These are phyloP conservation scores for Cephus runcator DNA, from an alignment of 2,888 invertebrate species.

Conservation along the genomic window DNA sequence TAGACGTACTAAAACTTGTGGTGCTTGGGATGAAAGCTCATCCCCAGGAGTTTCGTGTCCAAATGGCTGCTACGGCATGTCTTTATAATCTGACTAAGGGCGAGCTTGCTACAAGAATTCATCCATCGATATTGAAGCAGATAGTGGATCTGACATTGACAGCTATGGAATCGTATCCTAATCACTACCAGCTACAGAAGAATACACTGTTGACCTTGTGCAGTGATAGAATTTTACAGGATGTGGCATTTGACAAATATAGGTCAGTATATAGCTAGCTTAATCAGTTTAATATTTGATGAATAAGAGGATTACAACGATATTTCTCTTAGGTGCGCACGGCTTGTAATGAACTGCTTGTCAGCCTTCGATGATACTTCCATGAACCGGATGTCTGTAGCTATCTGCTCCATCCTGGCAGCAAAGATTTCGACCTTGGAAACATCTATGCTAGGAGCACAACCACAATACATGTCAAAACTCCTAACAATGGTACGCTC, in stretches of 20 bases:
- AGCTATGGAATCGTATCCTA: conserved; percentile 77
- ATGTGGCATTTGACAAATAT: conserved; percentile 74
- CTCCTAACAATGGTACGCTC: conserved; percentile 73
- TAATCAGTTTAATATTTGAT: neutral
- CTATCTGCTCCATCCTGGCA: conserved; percentile 78
- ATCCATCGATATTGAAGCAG: conserved; percentile 71
- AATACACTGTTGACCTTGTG: conserved; percentile 79
- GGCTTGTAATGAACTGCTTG: conserved; percentile 77
- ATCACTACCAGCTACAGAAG: conserved; percentile 77
- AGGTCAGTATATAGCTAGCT: conserved; percentile 40
- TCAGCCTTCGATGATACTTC: conserved; percentile 76
- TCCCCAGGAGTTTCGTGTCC: conserved; percentile 72
- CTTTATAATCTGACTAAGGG: conserved; percentile 78
- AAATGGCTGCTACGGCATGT: conserved; percentile 81
- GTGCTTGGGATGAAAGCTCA: conserved; percentile 68
- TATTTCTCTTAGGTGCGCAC: conserved; percentile 70
- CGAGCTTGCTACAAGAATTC: conserved; percentile 73
- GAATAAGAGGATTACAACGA: conserved; percentile 1
- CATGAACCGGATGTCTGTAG: conserved; percentile 83
- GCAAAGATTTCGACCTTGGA: conserved; percentile 75
- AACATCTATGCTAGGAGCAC: conserved; percentile 75
- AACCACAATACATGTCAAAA: conserved; percentile 76
- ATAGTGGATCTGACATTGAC: conserved; percentile 74
- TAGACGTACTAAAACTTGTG: conserved; percentile 73
- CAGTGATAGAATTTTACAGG: conserved; percentile 80